Conservation (phyloP, 2,797 vertebrate genomes). For the Synaphobranchus kaupii region DNA sequence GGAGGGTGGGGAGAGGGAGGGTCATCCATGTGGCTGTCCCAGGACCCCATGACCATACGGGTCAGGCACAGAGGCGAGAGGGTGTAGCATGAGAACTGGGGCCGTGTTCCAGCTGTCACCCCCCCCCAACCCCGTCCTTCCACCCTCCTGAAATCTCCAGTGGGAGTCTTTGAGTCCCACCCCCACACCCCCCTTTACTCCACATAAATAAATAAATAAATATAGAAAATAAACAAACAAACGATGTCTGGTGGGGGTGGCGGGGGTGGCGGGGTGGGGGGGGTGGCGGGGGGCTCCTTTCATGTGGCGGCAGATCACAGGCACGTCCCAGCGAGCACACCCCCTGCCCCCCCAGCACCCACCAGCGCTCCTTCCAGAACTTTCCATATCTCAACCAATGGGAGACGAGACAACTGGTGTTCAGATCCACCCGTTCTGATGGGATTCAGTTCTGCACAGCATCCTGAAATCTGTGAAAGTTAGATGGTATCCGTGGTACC, state of each 20-base stretch:
- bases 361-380: slow-evolving; percentile 45
- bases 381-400: slow-evolving; percentile 49
- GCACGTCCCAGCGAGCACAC: slow-evolving; percentile 56
- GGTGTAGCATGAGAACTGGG: slow-evolving; percentile 46
- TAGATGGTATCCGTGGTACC: neutral
- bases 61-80: neutral
- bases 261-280: no score
- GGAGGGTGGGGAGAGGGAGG: no score
- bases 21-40: neutral
- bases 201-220: slow-evolving; percentile 13
- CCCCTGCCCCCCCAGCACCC: slow-evolving; percentile 18
- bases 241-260: slow-evolving; percentile 51
- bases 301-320: slow-evolving; percentile 70
- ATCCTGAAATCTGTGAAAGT: neutral
- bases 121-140: neutral
- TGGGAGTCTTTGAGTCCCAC: neutral
- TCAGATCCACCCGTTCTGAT: slow-evolving; percentile 48
- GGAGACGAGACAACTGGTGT: slow-evolving; percentile 48
- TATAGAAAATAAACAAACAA: neutral
- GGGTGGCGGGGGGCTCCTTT: slow-evolving; percentile 62
- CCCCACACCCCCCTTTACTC: neutral
- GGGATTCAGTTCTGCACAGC: neutral
- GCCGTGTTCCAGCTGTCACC: slow-evolving; percentile 62
- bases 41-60: neutral
- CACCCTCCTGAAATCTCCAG: neutral